Conservation (phyloP, 2,888 invertebrate species). For the Conchocele bisecta region DNA sequence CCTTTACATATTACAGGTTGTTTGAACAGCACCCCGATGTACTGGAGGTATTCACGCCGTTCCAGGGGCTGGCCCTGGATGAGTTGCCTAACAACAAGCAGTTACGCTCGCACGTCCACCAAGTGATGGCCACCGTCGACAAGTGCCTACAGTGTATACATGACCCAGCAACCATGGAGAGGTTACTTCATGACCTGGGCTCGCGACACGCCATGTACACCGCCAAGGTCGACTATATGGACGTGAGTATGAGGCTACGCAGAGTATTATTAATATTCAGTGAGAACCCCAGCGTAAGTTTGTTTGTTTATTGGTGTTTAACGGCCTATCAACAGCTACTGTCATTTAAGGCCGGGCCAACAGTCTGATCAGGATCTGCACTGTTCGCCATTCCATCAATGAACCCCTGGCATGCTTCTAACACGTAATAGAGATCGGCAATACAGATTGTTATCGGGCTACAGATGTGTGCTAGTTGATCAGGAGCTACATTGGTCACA, state of each 20-base stretch:
- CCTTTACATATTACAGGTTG: conserved; percentile 83
- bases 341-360: no score
- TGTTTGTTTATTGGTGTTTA: no score
- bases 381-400: no score
- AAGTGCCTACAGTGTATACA: conserved; percentile 84
- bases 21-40: conserved; percentile 85
- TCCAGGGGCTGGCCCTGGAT: conserved; percentile 83
- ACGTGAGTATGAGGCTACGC: conserved; percentile 84
- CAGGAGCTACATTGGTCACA: no score
- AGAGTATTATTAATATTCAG: no score
- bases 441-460: no score
- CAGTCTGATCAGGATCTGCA: no score
- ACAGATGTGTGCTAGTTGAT: no score
- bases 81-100: conserved; percentile 84
- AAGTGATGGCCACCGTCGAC: conserved; percentile 85
- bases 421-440: no score
- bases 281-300: no score
- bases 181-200: conserved; percentile 84
- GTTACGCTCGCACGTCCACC: conserved; percentile 84
- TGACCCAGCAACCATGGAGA: conserved; percentile 84
- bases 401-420: no score
- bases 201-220: conserved; percentile 84
- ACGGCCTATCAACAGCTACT: no score
- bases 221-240: conserved; percentile 84
- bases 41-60: conserved; percentile 84